phyloP scores from a whole-genome alignment of 2,888 invertebrate species.

The Darwinula stevensoni region DNA sequence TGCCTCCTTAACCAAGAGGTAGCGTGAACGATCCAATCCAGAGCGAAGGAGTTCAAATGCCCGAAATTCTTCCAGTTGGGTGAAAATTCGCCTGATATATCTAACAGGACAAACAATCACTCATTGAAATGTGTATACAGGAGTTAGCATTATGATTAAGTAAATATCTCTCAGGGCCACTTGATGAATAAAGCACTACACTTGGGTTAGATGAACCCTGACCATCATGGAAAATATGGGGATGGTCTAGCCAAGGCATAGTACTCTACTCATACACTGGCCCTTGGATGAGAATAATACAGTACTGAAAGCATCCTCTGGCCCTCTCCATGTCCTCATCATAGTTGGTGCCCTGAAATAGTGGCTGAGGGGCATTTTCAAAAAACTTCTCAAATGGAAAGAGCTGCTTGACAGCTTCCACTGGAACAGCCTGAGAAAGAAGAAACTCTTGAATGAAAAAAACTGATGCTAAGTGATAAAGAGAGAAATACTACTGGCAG shows the following conservation, averaged over 20 bases:
- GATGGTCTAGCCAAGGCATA: neutral
- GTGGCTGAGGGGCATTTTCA: constrained; percentile 63
- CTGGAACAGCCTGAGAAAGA: constrained; percentile 12
- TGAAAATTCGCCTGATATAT: constrained; percentile 81
- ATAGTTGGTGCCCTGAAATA: constrained; percentile 47
- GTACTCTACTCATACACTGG: too few relatives aligned
- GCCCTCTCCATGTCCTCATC: constrained; percentile 66
- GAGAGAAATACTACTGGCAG: too few relatives aligned
- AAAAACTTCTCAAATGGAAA: constrained; percentile 91
- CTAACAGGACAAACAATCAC: constrained; percentile 16
- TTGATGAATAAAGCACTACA: constrained; percentile 13
- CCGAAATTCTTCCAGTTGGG: constrained; percentile 86
- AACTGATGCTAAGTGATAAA: too few relatives aligned
- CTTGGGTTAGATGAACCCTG: too few relatives aligned
- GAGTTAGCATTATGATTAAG: neutral
- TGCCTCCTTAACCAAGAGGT: constrained; percentile 86
- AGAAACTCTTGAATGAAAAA: neutral
- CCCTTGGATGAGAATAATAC: too few relatives aligned
- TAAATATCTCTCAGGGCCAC: neutral
- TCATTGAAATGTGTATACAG: too few relatives aligned
- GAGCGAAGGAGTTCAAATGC: constrained; percentile 88
- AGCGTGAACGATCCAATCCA: constrained; percentile 81
- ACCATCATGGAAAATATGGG: neutral
- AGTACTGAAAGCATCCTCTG: constrained; percentile 57
- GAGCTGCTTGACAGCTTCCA: constrained; percentile 32